Percentiles rank a stretch among this genome's conserved stretches.
These are phyloP conservation scores for Anarrhichthys ocellatus DNA, from an alignment of 2,113 vertebrate species.

Conservation along the genomic window DNA sequence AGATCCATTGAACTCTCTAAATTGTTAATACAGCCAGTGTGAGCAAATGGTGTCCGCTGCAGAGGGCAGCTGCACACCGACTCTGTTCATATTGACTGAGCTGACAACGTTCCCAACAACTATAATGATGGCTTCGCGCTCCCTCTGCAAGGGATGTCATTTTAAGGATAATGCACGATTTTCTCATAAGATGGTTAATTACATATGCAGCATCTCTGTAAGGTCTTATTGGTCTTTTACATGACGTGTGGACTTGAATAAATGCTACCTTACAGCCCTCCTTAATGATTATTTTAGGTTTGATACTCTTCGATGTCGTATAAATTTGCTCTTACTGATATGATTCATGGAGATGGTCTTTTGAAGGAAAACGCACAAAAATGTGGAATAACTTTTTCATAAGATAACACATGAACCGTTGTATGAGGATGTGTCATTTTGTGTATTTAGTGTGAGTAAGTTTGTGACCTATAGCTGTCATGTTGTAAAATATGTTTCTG, in stretches of 20 bases:
- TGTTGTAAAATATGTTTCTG: too few species aligned
- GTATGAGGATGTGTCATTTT: too few species aligned
- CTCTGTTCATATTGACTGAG: slow-evolving; percentile 53
- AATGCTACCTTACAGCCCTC: background rate
- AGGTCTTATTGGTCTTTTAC: slow-evolving; percentile 1
- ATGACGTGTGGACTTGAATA: background rate
- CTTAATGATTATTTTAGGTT: background rate
- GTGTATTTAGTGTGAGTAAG: too few species aligned
- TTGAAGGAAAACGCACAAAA: background rate
- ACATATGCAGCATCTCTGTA: background rate
- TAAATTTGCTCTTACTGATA: background rate
- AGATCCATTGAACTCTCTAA: slow-evolving; percentile 41
- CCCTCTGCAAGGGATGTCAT: background rate
- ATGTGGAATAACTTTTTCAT: too few species aligned
- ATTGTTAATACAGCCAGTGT: slow-evolving; percentile 52
- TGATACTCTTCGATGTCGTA: background rate
- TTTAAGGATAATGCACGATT: slow-evolving; percentile 13
- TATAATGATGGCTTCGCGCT: slow-evolving; percentile 38
- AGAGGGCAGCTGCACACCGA: slow-evolving; percentile 32
- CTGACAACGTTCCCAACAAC: slow-evolving; percentile 48
- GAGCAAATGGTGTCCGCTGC: slow-evolving; percentile 17
- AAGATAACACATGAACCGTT: too few species aligned
- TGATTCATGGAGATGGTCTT: background rate
- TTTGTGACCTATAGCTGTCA: too few species aligned
- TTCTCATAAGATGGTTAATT: slow-evolving; percentile 43